A percentile compares a stretch with the other conserved stretches of the same genome.
Evolutionary conservation across 2,797 vertebrate genomes (phyloP).

Genomic region (Coregonus ussuriensis): DNA sequence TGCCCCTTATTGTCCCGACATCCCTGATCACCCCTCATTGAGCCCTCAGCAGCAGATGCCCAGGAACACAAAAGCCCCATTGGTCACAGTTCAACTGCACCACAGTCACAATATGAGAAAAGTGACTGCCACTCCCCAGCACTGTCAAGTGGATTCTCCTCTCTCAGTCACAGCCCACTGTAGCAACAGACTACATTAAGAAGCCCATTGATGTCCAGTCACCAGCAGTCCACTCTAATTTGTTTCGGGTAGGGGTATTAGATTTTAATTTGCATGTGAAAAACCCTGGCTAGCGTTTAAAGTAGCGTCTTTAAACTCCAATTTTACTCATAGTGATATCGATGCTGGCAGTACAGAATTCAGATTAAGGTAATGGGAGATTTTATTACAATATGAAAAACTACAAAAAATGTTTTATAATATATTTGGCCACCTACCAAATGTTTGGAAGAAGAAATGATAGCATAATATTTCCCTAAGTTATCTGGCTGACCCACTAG

Average conservation of each 20-base stretch:
- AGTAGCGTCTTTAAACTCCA: conserved; percentile 47
- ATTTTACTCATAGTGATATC: conserved; percentile 65
- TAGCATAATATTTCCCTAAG: conserved; percentile 33
- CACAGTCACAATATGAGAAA: conserved; percentile 64
- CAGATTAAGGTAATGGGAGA: conserved; percentile 55
- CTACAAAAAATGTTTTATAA: conserved; percentile 46
- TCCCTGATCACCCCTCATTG: conserved; percentile 70
- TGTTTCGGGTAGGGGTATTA: conserved; percentile 70
- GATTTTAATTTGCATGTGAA: conserved; percentile 76
- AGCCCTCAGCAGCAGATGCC: conserved; percentile 72
- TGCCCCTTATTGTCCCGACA: conserved; percentile 60
- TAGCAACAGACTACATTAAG: conserved; percentile 74
- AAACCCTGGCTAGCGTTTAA: conserved; percentile 60
- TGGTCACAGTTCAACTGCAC: conserved; percentile 71
- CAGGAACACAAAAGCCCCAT: conserved; percentile 69
- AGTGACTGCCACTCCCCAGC: conserved; percentile 70
- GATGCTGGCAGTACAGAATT: conserved; percentile 58
- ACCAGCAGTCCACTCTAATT: conserved; percentile 77
- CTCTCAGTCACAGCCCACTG: conserved; percentile 69
- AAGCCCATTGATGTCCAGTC: conserved; percentile 72
- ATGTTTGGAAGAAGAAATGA: conserved; percentile 26
- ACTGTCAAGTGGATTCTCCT: conserved; percentile 75
- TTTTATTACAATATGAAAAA: conserved; percentile 32
- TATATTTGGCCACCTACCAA: conserved; percentile 60
- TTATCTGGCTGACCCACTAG: conserved; percentile 51